A percentile compares a stretch with the other conserved stretches of the same genome.
phyloP scores from a whole-genome alignment of 2,888 invertebrate species.

The Tridacna gigas region DNA sequence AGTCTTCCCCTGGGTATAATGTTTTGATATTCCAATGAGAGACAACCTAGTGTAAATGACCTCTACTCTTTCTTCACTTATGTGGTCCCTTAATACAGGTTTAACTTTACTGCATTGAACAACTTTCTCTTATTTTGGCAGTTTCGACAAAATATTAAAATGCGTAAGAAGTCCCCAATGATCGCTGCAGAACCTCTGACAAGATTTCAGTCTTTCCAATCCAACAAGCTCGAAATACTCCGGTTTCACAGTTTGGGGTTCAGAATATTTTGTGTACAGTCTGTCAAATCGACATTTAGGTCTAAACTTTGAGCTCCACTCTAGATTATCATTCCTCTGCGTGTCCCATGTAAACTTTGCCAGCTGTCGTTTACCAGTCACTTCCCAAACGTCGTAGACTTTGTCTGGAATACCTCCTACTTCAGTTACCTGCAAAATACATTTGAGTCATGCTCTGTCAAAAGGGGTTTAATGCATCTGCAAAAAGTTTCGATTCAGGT shows the following conservation, averaged over 20 bases:
- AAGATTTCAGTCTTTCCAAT: constrained; percentile 85
- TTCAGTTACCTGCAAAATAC: constrained; percentile 77
- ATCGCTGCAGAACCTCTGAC: constrained; percentile 87
- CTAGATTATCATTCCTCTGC: constrained; percentile 87
- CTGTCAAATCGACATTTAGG: constrained; percentile 87
- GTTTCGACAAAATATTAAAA: constrained; percentile 71
- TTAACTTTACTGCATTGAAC: no score
- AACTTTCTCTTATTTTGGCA: constrained; percentile 33
- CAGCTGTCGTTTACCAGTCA: constrained; percentile 86
- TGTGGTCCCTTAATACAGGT: no score
- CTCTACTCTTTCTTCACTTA: no score
- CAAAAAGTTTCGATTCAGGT: no score
- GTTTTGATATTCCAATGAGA: no score
- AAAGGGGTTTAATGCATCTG: no score
- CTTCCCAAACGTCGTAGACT: constrained; percentile 86
- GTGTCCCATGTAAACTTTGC: constrained; percentile 88
- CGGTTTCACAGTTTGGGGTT: constrained; percentile 79
- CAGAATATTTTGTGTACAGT: constrained; percentile 84
- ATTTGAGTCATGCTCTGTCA: no score
- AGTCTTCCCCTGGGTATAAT: no score
- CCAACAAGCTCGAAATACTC: constrained; percentile 87
- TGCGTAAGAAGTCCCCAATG: constrained; percentile 87
- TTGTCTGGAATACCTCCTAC: constrained; percentile 85
- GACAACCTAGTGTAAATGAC: no score
- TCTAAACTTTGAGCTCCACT: constrained; percentile 81